Evolutionary conservation across 2,113 vertebrate species (phyloP).

Genomic region (Seriola quinqueradiata): DNA sequence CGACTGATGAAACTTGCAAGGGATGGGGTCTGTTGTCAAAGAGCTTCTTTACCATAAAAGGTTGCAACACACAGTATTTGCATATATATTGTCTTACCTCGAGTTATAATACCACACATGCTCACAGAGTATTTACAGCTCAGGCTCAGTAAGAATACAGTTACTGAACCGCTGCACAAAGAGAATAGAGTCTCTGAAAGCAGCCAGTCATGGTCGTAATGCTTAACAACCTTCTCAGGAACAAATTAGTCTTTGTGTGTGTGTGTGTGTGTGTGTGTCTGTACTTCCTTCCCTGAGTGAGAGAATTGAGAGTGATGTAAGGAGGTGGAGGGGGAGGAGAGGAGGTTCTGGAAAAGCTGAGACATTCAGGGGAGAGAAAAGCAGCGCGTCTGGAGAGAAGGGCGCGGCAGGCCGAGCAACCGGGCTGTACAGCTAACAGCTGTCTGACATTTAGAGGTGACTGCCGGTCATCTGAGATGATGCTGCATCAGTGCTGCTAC

Average conservation of each 20-base stretch:
- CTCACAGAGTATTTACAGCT: not conserved
- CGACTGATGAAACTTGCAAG: too few relatives aligned
- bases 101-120: too few relatives aligned
- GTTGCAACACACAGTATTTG: too few relatives aligned
- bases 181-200: slow-evolving; percentile 3
- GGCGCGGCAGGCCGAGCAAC: slow-evolving; percentile 58
- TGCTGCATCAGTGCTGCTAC: slow-evolving; percentile 40
- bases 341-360: slow-evolving; percentile 34
- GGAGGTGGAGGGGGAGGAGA: slow-evolving; percentile 11
- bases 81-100: too few relatives aligned
- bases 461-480: slow-evolving; percentile 51
- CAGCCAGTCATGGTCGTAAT: not conserved
- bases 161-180: not conserved
- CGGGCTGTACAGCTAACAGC: slow-evolving; percentile 54
- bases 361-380: slow-evolving; percentile 49
- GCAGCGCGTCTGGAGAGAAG: slow-evolving; percentile 58
- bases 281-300: not conserved
- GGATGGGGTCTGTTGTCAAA: too few relatives aligned
- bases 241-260: slow-evolving; percentile 17
- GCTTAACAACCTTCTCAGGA: slow-evolving; percentile 1
- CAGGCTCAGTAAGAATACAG: not conserved
- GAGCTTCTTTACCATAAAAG: too few relatives aligned
- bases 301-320: slow-evolving; percentile 40
- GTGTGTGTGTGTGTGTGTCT: slow-evolving; percentile 12
- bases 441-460: slow-evolving; percentile 68